These are phyloP conservation scores for Palythoa heliodiscus DNA, from an alignment of 92 coral and sea anemone species.

Conservation along the genomic window DNA sequence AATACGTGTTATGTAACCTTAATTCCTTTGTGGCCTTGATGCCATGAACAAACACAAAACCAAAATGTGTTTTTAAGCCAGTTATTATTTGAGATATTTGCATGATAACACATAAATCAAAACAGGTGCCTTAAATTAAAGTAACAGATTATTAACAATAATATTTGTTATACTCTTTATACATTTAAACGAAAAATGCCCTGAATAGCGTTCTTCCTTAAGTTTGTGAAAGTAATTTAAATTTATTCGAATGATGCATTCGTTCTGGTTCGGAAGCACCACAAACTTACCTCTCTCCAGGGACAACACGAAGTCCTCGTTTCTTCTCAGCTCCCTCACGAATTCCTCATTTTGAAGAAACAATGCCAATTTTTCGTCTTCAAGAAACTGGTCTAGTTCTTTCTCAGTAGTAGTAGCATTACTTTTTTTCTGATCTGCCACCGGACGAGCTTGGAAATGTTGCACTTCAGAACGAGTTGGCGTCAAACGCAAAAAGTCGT, in stretches of 20 bases:
- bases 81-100: not conserved
- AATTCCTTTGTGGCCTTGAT: not conserved
- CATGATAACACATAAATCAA: not conserved
- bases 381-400: constrained; percentile 73
- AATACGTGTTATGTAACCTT: not conserved
- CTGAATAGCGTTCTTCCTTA: not conserved
- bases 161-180: no score
- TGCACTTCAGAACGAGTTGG: constrained; percentile 38
- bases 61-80: no score
- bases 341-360: constrained; percentile 85
- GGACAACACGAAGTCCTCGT: constrained; percentile 76
- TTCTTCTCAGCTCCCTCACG: constrained; percentile 73
- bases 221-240: not conserved
- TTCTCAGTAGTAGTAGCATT: constrained; percentile 52
- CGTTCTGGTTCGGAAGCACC: not conserved
- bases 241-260: not conserved
- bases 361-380: constrained; percentile 86
- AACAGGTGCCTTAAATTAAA: no score
- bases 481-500: constrained; percentile 85
- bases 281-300: constrained; percentile 70
- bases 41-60: not conserved
- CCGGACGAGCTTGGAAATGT: constrained; percentile 4
- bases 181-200: no score
- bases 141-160: no score
- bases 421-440: constrained; percentile 3